Base-by-base conservation (phyloP, 2,888 invertebrate species). In the Spilosoma lubricipeda region DNA sequence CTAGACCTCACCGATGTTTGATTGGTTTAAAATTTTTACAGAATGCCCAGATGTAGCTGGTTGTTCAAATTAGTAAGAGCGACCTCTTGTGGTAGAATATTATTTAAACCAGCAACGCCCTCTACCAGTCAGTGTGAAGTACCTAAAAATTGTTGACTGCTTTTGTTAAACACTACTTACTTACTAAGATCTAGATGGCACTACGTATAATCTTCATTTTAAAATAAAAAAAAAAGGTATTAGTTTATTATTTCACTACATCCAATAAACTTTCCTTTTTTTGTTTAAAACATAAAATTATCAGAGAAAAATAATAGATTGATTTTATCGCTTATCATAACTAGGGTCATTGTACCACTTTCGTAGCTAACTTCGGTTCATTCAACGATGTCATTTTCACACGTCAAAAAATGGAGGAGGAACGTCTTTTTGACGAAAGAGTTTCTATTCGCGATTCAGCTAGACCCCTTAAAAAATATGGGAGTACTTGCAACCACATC, bases 391-490 rank as follows among this genome's bases (percentile, higher is more conserved):
- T 70, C 82, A 84, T 77, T 80, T 80, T 78, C 77, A 83, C 81
- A 83, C 92, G 94, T 94, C 93, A 93, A 96, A 97, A 59, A 94
- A 97, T 97, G 97, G 97, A 97, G 96, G 97, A 97, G 91, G 97
- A 97, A 91, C 96, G 97, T 94, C 97, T 97, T 92, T 97, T 97
- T 89, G 98, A 97, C 91, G 98, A 98, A 93, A 97, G 98, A 94
- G 97, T 98, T 94, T 98, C 98, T 85, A 98, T 98, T 92, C 96
- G 98, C 85, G 98, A 98, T 92, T 98, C 98, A 77, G 97, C 98
- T 78, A 97, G 97, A 91, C 97, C 97, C 80, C 96, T 98, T 77
- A 98, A 98, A 96, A 98, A 98, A 94, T 99, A 99, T 93, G 99
- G 99, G 52, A 98, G 98, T 89, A 98, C 98, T 76, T 97, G 97